Conservation (phyloP, 2,888 invertebrate genomes). For the Acronicta leporina region DNA sequence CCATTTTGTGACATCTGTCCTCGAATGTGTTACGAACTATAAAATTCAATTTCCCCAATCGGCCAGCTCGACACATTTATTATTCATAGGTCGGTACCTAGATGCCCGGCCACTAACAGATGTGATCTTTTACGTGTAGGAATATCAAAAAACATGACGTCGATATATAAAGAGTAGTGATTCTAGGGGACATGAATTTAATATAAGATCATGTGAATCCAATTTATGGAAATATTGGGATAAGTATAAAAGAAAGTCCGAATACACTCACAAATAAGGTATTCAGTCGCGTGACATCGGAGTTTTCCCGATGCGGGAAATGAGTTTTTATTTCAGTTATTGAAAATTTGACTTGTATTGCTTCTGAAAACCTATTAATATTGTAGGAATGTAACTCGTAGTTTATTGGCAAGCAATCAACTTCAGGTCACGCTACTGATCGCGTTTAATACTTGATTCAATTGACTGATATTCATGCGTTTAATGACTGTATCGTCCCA, state of each 20-base stretch:
- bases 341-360: constrained; percentile 66
- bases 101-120: constrained; percentile 87
- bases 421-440: constrained; percentile 73
- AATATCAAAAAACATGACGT: constrained; percentile 83
- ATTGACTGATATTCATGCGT: constrained; percentile 65
- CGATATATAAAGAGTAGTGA: constrained; percentile 76
- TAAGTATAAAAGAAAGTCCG: constrained; percentile 62
- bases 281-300: constrained; percentile 74
- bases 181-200: constrained; percentile 79
- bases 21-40: constrained; percentile 87
- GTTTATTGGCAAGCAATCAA: constrained; percentile 71
- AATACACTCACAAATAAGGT: constrained; percentile 62
- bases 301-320: constrained; percentile 62
- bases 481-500: constrained; percentile 80
- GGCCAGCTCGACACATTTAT: constrained; percentile 87
- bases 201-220: constrained; percentile 75
- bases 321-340: constrained; percentile 69
- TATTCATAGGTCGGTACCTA: constrained; percentile 87
- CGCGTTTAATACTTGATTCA: constrained; percentile 71
- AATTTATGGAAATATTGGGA: constrained; percentile 68
- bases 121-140: constrained; percentile 88
- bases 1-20: constrained; percentile 89
- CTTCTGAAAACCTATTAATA: constrained; percentile 72
- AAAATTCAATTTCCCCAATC: constrained; percentile 90
- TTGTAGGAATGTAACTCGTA: constrained; percentile 65